Percentiles rank a stretch among this genome's conserved stretches.
These are phyloP conservation scores for Andinoacara biseriatus DNA, from an alignment of 2,113 vertebrate genomes.

Conservation along the genomic window DNA sequence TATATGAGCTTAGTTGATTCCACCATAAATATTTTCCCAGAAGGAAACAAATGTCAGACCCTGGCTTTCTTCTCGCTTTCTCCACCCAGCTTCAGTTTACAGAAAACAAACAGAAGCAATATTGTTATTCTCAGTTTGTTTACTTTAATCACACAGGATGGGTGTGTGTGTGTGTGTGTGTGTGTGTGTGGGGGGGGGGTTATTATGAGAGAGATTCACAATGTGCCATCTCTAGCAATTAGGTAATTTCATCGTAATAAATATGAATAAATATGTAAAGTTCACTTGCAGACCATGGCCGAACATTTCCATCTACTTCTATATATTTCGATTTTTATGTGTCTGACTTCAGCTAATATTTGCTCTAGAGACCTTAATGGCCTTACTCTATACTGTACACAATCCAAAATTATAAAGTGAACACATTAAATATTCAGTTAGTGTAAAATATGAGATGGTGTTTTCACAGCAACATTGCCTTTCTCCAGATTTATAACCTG, in stretches of 20 bases:
- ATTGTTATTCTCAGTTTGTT: conserved; percentile 2
- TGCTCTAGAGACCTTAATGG: not conserved
- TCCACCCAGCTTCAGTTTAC: no score
- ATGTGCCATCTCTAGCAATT: conserved; percentile 14
- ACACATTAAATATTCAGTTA: not conserved
- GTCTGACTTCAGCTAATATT: not conserved
- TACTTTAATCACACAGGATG: conserved; percentile 13
- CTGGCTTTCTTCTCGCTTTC: not conserved
- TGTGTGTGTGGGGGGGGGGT: not conserved
- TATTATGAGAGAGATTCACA: not conserved
- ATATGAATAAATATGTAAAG: not conserved
- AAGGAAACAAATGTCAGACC: conserved; percentile 8
- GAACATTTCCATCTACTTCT: conserved; percentile 25
- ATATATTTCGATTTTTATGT: not conserved
- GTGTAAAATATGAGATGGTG: not conserved
- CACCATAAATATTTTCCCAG: not conserved
- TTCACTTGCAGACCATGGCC: not conserved
- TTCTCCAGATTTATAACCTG: not conserved
- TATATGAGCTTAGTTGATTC: not conserved
- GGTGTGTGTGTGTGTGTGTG: no score
- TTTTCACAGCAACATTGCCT: not conserved
- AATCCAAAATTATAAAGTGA: not conserved
- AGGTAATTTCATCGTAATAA: conserved; percentile 15
- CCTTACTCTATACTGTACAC: not conserved
- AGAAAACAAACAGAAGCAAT: conserved; percentile 1